Evolutionary conservation across 2,113 vertebrate species (phyloP).

Genomic region (Alethe castanea): DNA sequence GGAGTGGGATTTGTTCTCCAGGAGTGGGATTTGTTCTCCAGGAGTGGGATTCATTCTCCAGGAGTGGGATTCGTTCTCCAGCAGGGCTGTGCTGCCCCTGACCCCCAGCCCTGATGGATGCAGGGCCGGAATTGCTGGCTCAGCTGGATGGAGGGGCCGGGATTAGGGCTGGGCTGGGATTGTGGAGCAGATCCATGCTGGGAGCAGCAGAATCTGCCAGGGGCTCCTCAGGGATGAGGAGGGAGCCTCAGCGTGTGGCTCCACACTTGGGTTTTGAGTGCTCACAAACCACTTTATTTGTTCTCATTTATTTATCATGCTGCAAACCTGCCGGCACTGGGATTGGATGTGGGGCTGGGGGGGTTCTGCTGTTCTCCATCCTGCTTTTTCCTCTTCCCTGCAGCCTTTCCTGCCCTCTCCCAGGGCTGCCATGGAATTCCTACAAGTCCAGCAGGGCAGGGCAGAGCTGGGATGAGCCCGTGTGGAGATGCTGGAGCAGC

Average conservation of each 20-base stretch:
- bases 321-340: not conserved
- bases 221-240: not conserved
- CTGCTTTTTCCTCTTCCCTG: not conserved
- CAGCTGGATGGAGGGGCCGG: not conserved
- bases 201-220: not conserved
- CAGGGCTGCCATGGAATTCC: not conserved
- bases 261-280: not conserved
- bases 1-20: too few species aligned
- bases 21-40: too few species aligned
- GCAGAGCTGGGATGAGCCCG: not conserved
- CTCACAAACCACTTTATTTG: not conserved
- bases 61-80: not conserved
- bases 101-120: not conserved
- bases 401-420: not conserved
- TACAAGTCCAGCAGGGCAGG: not conserved
- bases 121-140: not conserved
- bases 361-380: not conserved
- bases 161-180: not conserved
- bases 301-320: not conserved
- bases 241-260: not conserved
- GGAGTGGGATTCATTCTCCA: not conserved
- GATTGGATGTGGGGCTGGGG: not conserved
- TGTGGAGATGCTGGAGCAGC: not conserved
- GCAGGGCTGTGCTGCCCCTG: not conserved
- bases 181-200: not conserved